Conservation (phyloP, 2,888 invertebrate species). For the Brachyopa scutellaris region DNA sequence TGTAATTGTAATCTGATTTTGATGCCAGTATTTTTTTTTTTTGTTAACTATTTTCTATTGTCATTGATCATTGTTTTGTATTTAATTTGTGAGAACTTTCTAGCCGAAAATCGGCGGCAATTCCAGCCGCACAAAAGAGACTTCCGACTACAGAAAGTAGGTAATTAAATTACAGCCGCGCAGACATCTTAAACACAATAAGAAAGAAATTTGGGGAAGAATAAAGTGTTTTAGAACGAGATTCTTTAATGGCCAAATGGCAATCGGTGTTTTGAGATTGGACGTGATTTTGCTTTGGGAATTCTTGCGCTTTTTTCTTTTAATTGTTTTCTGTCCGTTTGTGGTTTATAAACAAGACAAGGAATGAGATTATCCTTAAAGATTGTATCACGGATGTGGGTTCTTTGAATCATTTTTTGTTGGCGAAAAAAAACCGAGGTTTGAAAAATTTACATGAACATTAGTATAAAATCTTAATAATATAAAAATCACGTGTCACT, state of each 20-base stretch:
- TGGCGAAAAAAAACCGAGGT: no score
- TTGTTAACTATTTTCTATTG: background rate
- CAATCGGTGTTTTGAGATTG: conserved; percentile 23
- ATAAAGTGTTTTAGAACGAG: background rate
- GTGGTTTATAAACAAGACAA: conserved; percentile 16
- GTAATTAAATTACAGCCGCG: conserved; percentile 15
- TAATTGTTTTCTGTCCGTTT: no score
- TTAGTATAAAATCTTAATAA: no score
- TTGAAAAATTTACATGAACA: no score
- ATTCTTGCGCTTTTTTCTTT: background rate
- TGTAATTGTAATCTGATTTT: conserved; percentile 35
- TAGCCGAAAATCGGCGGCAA: background rate
- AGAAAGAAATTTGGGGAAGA: background rate
- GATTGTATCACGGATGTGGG: conserved; percentile 45
- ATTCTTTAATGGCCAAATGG: background rate
- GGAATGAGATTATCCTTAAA: conserved; percentile 46
- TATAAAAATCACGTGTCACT: no score
- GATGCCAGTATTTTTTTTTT: conserved; percentile 14
- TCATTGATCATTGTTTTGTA: conserved; percentile 18
- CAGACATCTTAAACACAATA: background rate
- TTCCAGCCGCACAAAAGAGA: background rate
- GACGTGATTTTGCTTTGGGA: conserved; percentile 20
- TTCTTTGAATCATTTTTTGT: no score
- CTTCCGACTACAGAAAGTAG: background rate
- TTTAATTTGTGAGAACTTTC: conserved; percentile 35